phyloP scores from a whole-genome alignment of 1,140 invertebrate genomes.

The Halesus radiatus region DNA sequence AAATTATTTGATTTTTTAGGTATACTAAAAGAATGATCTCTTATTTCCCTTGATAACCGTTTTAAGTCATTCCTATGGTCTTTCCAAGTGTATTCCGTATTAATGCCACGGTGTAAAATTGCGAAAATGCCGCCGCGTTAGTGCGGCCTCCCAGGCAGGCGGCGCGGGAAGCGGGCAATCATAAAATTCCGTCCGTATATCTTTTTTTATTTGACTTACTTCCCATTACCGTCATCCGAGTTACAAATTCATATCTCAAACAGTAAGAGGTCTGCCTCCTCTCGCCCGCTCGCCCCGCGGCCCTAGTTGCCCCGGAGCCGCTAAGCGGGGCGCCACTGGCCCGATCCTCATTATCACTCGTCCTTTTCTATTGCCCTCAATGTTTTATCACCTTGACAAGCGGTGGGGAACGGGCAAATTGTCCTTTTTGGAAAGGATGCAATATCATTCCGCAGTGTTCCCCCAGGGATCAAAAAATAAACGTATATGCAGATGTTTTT shows the following conservation, averaged over 20 bases:
- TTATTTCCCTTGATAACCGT: too few species aligned
- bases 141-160: constrained; percentile 8
- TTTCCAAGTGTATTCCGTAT: too few species aligned
- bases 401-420: constrained; percentile 2
- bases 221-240: constrained; percentile 55
- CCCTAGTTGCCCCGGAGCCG: background rate
- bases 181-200: constrained; percentile 54
- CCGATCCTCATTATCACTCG: constrained; percentile 38
- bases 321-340: constrained; percentile 4
- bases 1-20: too few species aligned
- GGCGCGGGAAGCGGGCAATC: constrained; percentile 49
- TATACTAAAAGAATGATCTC: too few species aligned
- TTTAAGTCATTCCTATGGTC: too few species aligned
- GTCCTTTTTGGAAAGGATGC: background rate
- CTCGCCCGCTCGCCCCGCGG: background rate
- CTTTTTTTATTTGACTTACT: constrained; percentile 55
- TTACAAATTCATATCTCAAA: constrained; percentile 57
- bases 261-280: constrained; percentile 50
- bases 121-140: background rate
- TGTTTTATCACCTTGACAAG: constrained; percentile 38
- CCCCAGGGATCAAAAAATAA: too few species aligned
- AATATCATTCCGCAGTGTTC: too few species aligned
- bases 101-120: too few species aligned
- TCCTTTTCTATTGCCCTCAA: constrained; percentile 36
- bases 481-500: too few species aligned